Conservation (phyloP, 2,113 vertebrate species). For the Paralichthys olivaceus region DNA sequence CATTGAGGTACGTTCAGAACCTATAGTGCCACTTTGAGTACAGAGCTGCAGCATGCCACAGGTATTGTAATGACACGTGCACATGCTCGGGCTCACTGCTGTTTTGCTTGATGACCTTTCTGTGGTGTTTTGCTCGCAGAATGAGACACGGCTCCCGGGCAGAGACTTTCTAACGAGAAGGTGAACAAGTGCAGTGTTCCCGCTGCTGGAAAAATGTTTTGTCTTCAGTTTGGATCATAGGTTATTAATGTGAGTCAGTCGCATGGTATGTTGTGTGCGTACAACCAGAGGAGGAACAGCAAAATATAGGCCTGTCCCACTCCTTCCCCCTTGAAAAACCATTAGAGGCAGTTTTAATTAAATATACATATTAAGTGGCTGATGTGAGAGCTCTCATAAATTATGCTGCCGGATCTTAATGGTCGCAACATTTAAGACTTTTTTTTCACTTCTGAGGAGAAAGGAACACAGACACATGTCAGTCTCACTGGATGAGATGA, state of each 20-base stretch:
- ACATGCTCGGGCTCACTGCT: neutral
- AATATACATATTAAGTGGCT: slow-evolving; percentile 72
- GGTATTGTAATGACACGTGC: neutral
- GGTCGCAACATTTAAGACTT: slow-evolving; percentile 21
- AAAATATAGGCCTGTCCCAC: neutral
- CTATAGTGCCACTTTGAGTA: too few species aligned
- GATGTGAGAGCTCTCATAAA: slow-evolving; percentile 63
- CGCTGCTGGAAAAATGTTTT: neutral
- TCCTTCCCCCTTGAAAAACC: slow-evolving; percentile 13
- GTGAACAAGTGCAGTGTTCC: slow-evolving; percentile 10
- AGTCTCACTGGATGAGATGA: slow-evolving; percentile 11
- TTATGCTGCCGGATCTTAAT: slow-evolving; percentile 61
- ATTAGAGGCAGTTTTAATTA: slow-evolving; percentile 54
- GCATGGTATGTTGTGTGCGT: neutral
- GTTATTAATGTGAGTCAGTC: neutral
- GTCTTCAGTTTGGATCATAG: neutral
- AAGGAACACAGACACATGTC: slow-evolving; percentile 3
- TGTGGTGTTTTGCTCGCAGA: slow-evolving; percentile 3
- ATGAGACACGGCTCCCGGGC: slow-evolving; percentile 33
- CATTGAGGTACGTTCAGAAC: too few species aligned
- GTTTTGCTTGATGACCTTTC: slow-evolving; percentile 55
- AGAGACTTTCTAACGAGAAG: slow-evolving; percentile 38
- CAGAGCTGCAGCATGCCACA: too few species aligned
- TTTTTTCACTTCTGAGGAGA: neutral
- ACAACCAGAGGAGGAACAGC: neutral